These are phyloP conservation scores for Papilio xuthus DNA, from an alignment of 1,140 invertebrate genomes.

Conservation along the genomic window DNA sequence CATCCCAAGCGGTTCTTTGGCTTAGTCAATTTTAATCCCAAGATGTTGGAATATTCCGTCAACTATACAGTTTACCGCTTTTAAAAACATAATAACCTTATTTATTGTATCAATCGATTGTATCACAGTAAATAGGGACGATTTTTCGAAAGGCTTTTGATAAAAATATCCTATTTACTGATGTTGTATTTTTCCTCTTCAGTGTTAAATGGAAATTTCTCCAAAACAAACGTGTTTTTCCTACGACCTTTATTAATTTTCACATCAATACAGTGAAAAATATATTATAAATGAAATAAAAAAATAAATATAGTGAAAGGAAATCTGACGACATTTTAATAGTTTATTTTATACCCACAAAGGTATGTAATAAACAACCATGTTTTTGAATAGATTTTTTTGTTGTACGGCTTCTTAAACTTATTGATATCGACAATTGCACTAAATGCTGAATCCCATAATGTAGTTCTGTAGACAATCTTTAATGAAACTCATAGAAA, in stretches of 20 bases:
- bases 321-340: neutral
- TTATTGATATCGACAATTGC: too few species aligned
- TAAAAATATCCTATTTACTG: neutral
- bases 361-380: neutral
- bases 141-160: neutral
- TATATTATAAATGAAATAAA: too few species aligned
- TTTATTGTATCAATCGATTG: neutral
- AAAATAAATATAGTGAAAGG: neutral
- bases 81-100: neutral
- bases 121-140: neutral
- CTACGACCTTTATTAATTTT: neutral
- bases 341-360: neutral
- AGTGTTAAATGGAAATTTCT: neutral
- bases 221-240: neutral
- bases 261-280: neutral
- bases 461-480: neutral
- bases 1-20: too few species aligned
- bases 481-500: neutral
- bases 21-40: too few species aligned
- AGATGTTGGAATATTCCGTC: too few species aligned
- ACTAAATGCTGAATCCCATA: neutral
- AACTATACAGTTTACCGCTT: too few species aligned
- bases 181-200: neutral
- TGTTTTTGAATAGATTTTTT: too few species aligned
- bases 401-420: neutral